These are phyloP conservation scores for Brachyalestes nurse DNA, from an alignment of 2,797 vertebrate species.

Conservation along the genomic window DNA sequence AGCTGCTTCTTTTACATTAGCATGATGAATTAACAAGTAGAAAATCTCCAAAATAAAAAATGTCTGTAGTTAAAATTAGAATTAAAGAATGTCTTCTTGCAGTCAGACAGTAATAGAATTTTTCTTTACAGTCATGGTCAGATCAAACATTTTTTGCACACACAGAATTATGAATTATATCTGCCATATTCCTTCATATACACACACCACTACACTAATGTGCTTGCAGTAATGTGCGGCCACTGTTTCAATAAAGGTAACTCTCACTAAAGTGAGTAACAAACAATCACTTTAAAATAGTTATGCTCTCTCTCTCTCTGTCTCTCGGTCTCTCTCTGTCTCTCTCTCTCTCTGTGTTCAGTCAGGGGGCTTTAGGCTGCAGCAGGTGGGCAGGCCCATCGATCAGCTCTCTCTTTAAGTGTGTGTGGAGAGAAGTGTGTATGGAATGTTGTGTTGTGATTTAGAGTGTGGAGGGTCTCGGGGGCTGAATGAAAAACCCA, in stretches of 20 bases:
- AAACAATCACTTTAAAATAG: conserved; percentile 11
- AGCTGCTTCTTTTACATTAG: too few species aligned
- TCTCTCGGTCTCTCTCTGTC: not conserved
- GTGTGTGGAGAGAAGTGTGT: conserved; percentile 40
- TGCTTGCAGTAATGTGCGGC: too few species aligned
- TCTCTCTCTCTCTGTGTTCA: conserved; percentile 24
- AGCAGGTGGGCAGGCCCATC: conserved; percentile 10
- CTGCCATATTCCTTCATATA: too few species aligned
- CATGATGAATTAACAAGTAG: too few species aligned
- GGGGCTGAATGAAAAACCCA: conserved; percentile 46
- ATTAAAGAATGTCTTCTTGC: not conserved
- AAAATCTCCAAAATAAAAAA: too few species aligned
- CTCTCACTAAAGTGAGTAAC: not conserved
- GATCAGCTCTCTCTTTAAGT: conserved; percentile 45
- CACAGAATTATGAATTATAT: too few species aligned
- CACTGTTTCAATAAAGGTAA: too few species aligned
- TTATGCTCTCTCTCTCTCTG: not conserved
- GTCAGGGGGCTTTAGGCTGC: conserved; percentile 27
- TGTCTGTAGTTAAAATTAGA: too few species aligned
- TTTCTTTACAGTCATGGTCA: not conserved
- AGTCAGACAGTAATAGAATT: not conserved
- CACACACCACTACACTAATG: too few species aligned
- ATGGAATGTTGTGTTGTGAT: conserved; percentile 51
- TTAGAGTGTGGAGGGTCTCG: conserved; percentile 47
- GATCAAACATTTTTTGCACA: not conserved